Conservation (phyloP, 2,797 vertebrate species). For the Microctenopoma steveboyesi region DNA sequence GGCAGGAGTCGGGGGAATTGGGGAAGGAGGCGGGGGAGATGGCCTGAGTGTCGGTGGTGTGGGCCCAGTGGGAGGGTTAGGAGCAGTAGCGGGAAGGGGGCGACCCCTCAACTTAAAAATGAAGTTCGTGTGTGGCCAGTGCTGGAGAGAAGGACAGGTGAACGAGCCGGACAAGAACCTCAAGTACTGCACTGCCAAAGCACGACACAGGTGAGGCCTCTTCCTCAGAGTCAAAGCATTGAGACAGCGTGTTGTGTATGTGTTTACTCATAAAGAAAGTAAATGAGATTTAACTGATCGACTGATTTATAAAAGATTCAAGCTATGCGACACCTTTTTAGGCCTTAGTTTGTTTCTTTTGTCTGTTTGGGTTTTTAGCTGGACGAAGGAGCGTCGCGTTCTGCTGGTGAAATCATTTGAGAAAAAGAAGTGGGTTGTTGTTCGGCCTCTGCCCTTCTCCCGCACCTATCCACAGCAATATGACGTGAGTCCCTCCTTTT, state of each 20-base stretch:
- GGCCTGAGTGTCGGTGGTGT: slow-evolving; percentile 68
- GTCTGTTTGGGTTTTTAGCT: slow-evolving; percentile 76
- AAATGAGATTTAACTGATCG: not conserved
- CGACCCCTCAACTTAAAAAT: slow-evolving; percentile 94
- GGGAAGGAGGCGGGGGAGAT: slow-evolving; percentile 50
- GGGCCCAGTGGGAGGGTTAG: slow-evolving; percentile 68
- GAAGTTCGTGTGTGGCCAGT: slow-evolving; percentile 99
- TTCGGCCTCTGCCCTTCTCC: slow-evolving; percentile 94
- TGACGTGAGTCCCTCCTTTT: slow-evolving; percentile 86
- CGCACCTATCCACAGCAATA: slow-evolving; percentile 98
- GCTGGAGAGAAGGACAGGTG: slow-evolving; percentile 97
- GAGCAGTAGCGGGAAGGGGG: slow-evolving; percentile 75
- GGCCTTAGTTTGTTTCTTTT: not conserved
- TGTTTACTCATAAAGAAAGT: not conserved
- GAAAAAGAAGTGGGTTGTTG: slow-evolving; percentile 98
- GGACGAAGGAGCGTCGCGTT: slow-evolving; percentile 96
- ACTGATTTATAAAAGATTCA: no score
- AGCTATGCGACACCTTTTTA: not conserved
- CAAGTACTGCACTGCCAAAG: slow-evolving; percentile 98
- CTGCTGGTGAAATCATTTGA: slow-evolving; percentile 97
- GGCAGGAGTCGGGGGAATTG: slow-evolving; percentile 71
- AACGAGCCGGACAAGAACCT: slow-evolving; percentile 97
- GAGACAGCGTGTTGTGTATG: not conserved
- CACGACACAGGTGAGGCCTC: slow-evolving; percentile 90
- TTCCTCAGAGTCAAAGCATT: not conserved